A percentile compares a stretch with the other conserved stretches of the same genome.
phyloP scores from a whole-genome alignment of 2,797 vertebrate genomes.

The Gymnocypris eckloni region DNA sequence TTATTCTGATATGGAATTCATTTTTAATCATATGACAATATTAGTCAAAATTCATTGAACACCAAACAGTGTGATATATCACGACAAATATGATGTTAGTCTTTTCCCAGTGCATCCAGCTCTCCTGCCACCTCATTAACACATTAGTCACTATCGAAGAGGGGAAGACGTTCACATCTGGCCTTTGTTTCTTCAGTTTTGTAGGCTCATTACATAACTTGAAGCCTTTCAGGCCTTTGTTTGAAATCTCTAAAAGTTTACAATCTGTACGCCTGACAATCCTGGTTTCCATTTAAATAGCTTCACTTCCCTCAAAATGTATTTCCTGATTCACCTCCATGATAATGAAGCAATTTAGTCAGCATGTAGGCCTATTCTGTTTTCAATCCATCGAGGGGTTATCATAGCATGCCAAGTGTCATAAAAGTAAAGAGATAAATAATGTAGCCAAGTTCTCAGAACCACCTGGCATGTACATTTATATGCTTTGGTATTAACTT shows the following conservation, averaged over 20 bases:
- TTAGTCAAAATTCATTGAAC: constrained; percentile 43
- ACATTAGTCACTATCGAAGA: constrained; percentile 24
- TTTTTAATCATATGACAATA: not conserved
- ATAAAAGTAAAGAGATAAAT: constrained; percentile 62
- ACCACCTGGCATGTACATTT: constrained; percentile 59
- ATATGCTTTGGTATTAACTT: constrained; percentile 54
- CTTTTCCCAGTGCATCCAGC: constrained; percentile 52
- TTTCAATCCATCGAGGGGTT: constrained; percentile 42
- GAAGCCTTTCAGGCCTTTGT: constrained; percentile 26
- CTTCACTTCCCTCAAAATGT: constrained; percentile 42
- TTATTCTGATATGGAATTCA: not conserved
- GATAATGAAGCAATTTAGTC: constrained; percentile 57
- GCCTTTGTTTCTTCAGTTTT: constrained; percentile 26
- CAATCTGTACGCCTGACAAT: constrained; percentile 53
- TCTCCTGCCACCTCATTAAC: constrained; percentile 50
- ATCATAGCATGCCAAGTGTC: constrained; percentile 53
- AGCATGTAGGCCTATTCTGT: constrained; percentile 27
- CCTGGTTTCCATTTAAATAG: constrained; percentile 29
- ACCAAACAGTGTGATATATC: constrained; percentile 9
- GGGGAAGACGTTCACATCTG: constrained; percentile 40
- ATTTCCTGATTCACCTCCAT: constrained; percentile 46
- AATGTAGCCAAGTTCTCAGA: constrained; percentile 54
- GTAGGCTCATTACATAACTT: constrained; percentile 46
- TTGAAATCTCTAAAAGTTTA: constrained; percentile 43
- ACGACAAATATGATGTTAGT: constrained; percentile 30